Percentiles rank a stretch among this genome's conserved stretches.
Conservation (phyloP, 2,797 vertebrate genomes). For the Vultur gryphus region DNA sequence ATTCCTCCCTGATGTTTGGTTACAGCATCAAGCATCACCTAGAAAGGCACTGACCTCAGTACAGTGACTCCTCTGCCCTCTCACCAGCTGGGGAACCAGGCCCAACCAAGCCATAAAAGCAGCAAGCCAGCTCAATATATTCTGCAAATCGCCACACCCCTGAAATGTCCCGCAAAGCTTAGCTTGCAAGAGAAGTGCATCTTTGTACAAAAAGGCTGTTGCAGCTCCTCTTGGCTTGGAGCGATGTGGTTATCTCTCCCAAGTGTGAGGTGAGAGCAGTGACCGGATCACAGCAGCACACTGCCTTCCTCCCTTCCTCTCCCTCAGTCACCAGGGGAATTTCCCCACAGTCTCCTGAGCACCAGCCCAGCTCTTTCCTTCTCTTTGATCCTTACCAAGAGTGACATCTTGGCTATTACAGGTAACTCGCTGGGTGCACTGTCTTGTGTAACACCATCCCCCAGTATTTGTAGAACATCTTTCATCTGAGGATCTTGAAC, state of each 20-base stretch:
- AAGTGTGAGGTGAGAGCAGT: neutral
- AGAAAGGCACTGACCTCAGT: neutral
- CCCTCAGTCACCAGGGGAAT: neutral
- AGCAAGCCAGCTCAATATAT: neutral
- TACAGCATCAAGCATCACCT: neutral
- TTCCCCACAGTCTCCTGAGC: neutral
- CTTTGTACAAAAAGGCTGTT: neutral
- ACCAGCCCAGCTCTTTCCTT: neutral
- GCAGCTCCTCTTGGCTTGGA: neutral
- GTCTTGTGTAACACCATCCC: neutral
- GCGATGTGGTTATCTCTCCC: neutral
- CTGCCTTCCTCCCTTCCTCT: neutral
- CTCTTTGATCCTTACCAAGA: neutral
- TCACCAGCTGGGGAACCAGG: neutral
- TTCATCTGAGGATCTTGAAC: neutral
- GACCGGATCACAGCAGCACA: neutral
- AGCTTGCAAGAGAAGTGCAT: neutral
- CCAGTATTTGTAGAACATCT: neutral
- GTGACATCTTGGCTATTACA: neutral
- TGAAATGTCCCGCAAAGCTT: neutral
- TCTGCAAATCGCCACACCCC: neutral
- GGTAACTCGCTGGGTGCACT: accelerated
- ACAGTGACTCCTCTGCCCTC: neutral
- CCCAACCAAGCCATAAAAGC: neutral
- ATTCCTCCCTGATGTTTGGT: neutral